Evolutionary conservation across 2,113 vertebrate genomes (phyloP).

Genomic region (Addax nasomaculatus): DNA sequence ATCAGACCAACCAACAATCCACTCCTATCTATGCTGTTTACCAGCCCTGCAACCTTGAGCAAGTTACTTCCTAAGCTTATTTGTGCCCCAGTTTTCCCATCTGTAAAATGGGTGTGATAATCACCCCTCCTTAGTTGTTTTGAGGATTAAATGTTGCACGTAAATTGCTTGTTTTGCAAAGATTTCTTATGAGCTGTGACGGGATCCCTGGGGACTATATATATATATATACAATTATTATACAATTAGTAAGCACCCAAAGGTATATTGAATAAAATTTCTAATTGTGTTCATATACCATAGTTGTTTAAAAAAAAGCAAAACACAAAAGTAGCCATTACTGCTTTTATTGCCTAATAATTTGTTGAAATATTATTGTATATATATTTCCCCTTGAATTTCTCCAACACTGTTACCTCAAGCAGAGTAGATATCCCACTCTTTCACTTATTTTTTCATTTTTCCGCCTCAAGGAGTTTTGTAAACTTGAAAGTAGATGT

Average conservation of each 20-base stretch:
- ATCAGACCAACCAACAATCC: background rate
- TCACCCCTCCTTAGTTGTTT: background rate
- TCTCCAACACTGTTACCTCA: background rate
- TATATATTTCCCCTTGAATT: background rate
- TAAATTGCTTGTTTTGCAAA: background rate
- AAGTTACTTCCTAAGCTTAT: background rate
- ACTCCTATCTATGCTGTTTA: background rate
- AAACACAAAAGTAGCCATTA: background rate
- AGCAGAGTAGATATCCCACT: background rate
- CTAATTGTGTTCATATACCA: background rate
- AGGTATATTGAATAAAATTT: background rate
- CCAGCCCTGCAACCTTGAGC: background rate
- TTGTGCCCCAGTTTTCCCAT: background rate
- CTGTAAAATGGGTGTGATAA: background rate
- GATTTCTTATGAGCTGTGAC: background rate
- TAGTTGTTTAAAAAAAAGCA: background rate
- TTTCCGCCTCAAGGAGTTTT: background rate
- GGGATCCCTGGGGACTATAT: background rate
- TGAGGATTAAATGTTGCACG: background rate
- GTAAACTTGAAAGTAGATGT: background rate
- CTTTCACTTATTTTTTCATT: background rate
- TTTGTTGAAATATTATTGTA: background rate
- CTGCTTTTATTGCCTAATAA: background rate
- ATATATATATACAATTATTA: background rate
- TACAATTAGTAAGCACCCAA: background rate